Evolutionary conservation across 1,140 invertebrate species (phyloP), one percentile per base, ranked within the genome.

Genomic region (Halyomorpha halys): DNA sequence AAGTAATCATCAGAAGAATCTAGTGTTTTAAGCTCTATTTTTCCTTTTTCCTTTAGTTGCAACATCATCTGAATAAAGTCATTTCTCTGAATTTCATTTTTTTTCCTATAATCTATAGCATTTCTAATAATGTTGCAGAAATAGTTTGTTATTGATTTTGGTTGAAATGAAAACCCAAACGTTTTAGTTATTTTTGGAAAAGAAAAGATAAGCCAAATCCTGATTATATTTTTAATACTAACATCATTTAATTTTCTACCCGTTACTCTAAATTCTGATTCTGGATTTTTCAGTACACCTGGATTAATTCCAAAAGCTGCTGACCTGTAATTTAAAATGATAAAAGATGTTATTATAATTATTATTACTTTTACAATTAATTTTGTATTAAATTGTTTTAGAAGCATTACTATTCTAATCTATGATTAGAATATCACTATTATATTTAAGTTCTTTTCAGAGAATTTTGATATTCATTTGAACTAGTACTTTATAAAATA

Each of bases 291-390:
- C 15, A 83, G 66, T 15, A 77, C 73, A 63, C 81, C 78, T 67
- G 75, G 76, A 59, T 82, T 72, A 11, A 83, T 71, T 4, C 82
- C 83, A 72, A 84, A 84, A 14, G 78, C 81, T 62, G 77, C 79
- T 0, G 76, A 18, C 13, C 51, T 53, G 51, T 11, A 53, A 53
- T 47, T 8, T 4, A 4, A 30, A 30, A 30, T 4, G 27, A 8
- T 30, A 8, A 30, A 30, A 30, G 3, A 30, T 30, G n/a, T n/a
- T n/a, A n/a, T n/a, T n/a, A n/a, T n/a, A n/a, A n/a, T n/a, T n/a
- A n/a, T n/a, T n/a, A n/a, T n/a, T n/a, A n/a, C n/a, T n/a, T n/a
- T n/a, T n/a, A n/a, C n/a, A n/a, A n/a, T n/a, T n/a, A n/a, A n/a
- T n/a, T n/a, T n/a, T n/a, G n/a, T n/a, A n/a, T n/a, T n/a, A n/a